These are phyloP conservation scores for Barypeithes pellucidus DNA, from an alignment of 2,888 invertebrate species.

Conservation along the genomic window DNA sequence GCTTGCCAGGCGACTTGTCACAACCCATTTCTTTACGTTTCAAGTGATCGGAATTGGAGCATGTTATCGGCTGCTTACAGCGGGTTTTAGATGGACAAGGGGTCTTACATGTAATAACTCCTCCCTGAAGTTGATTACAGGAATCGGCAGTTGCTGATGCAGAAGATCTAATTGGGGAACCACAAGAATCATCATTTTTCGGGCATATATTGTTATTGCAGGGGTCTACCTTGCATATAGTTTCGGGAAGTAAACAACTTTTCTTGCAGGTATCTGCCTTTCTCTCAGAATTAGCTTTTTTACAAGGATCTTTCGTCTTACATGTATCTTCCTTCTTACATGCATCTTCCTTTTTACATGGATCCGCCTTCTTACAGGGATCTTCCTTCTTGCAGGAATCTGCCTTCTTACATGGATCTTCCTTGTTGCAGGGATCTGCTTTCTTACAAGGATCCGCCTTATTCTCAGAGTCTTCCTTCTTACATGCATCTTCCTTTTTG, in stretches of 20 bases:
- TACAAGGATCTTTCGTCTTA: conserved; percentile 50
- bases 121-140: conserved; percentile 22
- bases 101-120: conserved; percentile 37
- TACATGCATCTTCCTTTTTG: conserved; percentile 47
- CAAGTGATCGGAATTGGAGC: background rate
- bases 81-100: background rate
- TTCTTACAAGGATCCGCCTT: conserved; percentile 54
- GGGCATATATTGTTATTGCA: conserved; percentile 28
- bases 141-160: background rate
- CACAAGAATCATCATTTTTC: conserved; percentile 12
- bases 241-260: conserved; percentile 33
- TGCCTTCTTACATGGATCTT: conserved; percentile 52
- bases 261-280: conserved; percentile 50
- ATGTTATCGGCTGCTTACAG: conserved; percentile 12
- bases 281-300: too few relatives aligned
- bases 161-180: background rate
- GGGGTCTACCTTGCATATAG: conserved; percentile 43
- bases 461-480: conserved; percentile 42
- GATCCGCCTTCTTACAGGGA: conserved; percentile 47
- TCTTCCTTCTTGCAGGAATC: conserved; percentile 49
- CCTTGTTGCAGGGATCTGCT: conserved; percentile 52
- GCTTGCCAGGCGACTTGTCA: background rate
- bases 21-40: conserved; percentile 20
- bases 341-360: conserved; percentile 54
- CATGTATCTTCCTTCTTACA: conserved; percentile 52